Percentiles rank a stretch among this genome's conserved stretches.
These are phyloP conservation scores for Drosophila nigromelanica DNA, from an alignment of 1,140 invertebrate species.

Conservation along the genomic window DNA sequence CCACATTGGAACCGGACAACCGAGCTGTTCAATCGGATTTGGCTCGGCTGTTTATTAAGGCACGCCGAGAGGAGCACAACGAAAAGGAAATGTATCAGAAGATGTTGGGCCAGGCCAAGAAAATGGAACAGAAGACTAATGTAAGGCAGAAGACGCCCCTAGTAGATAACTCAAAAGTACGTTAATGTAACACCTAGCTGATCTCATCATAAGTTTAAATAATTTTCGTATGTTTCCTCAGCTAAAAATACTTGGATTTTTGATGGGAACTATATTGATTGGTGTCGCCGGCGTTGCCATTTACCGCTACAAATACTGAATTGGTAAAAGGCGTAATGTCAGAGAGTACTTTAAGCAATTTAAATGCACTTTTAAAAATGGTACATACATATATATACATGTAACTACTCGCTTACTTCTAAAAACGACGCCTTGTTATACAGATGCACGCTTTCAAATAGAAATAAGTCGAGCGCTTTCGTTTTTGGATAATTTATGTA, in stretches of 20 bases:
- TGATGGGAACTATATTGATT: slow-evolving; percentile 86
- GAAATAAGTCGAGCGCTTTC: slow-evolving; percentile 56
- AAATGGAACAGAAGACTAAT: slow-evolving; percentile 79
- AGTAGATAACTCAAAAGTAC: slow-evolving; percentile 77
- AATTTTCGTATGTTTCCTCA: slow-evolving; percentile 55
- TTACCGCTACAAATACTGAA: slow-evolving; percentile 86
- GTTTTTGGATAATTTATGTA: slow-evolving; percentile 63
- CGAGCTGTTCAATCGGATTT: slow-evolving; percentile 86
- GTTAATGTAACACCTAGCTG: background rate
- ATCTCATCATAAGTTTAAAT: background rate
- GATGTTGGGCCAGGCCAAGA: slow-evolving; percentile 86
- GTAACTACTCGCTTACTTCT: slow-evolving; percentile 55
- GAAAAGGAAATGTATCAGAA: slow-evolving; percentile 88
- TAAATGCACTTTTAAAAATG: slow-evolving; percentile 60
- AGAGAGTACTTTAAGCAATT: slow-evolving; percentile 66
- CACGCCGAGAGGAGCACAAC: slow-evolving; percentile 85
- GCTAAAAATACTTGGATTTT: slow-evolving; percentile 86
- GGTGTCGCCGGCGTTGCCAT: slow-evolving; percentile 86
- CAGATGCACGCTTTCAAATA: slow-evolving; percentile 58
- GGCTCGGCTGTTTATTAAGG: slow-evolving; percentile 85
- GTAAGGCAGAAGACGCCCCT: slow-evolving; percentile 67
- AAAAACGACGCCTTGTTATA: slow-evolving; percentile 42
- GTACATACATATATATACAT: slow-evolving; percentile 27
- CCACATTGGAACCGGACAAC: slow-evolving; percentile 86
- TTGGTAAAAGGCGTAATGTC: slow-evolving; percentile 17